These are phyloP conservation scores for Tortrix viridana DNA, from an alignment of 2,888 invertebrate genomes.

Conservation along the genomic window DNA sequence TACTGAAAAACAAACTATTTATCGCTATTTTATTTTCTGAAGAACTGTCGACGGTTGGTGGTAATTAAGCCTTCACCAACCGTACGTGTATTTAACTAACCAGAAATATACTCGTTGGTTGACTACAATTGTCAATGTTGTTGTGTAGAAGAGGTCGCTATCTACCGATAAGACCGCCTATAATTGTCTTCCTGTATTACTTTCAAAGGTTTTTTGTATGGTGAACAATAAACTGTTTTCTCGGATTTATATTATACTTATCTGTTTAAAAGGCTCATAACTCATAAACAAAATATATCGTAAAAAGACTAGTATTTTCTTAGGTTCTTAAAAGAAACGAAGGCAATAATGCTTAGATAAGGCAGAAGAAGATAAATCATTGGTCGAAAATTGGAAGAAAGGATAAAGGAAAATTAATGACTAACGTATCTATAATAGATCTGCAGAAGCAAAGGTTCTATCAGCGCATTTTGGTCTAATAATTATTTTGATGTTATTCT, in stretches of 20 bases:
- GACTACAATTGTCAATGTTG: too few species aligned
- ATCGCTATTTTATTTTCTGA: neutral
- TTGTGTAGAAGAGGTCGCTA: too few species aligned
- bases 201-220: too few species aligned
- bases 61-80: too few species aligned
- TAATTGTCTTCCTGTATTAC: too few species aligned
- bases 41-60: too few species aligned
- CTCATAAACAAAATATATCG: neutral
- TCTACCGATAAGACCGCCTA: too few species aligned
- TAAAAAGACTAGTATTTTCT: neutral
- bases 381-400: slow-evolving; percentile 12
- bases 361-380: slow-evolving; percentile 20
- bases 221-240: too few species aligned
- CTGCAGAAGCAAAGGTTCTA: slow-evolving; percentile 5
- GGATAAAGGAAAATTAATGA: slow-evolving; percentile 21
- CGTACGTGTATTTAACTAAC: too few species aligned
- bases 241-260: too few species aligned
- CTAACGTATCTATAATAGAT: neutral
- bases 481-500: slow-evolving; percentile 4
- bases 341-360: slow-evolving; percentile 2
- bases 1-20: neutral
- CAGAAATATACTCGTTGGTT: too few species aligned
- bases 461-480: slow-evolving; percentile 8
- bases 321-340: slow-evolving; percentile 2
- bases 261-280: too few species aligned